Base-by-base conservation (phyloP, 1,140 invertebrate genomes). In the Hirudo medicinalis region DNA sequence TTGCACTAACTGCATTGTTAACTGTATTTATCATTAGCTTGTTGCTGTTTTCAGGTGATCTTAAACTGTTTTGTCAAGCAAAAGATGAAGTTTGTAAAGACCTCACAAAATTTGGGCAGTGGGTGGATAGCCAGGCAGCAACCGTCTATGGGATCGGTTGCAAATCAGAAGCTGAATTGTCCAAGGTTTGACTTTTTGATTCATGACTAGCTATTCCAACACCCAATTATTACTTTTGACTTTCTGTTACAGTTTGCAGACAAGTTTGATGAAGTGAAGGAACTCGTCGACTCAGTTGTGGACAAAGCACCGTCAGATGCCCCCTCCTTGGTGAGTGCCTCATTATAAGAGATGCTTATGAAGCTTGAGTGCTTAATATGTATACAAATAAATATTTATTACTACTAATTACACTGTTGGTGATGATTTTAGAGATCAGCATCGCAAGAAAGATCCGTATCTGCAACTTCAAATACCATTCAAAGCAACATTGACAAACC, bases 41-140 rank as follows among this genome's bases (percentile, higher is more conserved):
- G 25, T 11, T 68, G 36, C 8, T 22, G 13, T 71, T 84, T 84
- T 43, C 80, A 93, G 90, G 92, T 94, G 74, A 91, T 97, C 67
- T 96, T 98, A 78, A 97, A 98, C 85, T 96, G 92, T 79, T 97
- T 93, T 57, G 93, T 98, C 76, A 96, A 92, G 55, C 91, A 92
- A 54, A 94, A 91, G 77, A 97, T 97, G 94, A 94, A 91, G 55
- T 97, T 97, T 80, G 97, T 94, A 57, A 97, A 97, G 83, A 98
- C 94, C 17, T 97, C 94, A 43, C 94, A 97, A 81, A 98, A 83
- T 98, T 98, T 86, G 94, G 94, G 2, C 95, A 98, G 81, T 97
- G 94, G 94, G 95, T 93, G 71, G 95, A 98, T 84, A 90, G 94
- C 49, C 84, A 93, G 72, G 93, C 94, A 11, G 97, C 97, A 83